Evolutionary conservation across 2,888 invertebrate genomes (phyloP), one percentile per base, ranked within the genome.

Genomic region (Drosophila nr. perissopoda): DNA sequence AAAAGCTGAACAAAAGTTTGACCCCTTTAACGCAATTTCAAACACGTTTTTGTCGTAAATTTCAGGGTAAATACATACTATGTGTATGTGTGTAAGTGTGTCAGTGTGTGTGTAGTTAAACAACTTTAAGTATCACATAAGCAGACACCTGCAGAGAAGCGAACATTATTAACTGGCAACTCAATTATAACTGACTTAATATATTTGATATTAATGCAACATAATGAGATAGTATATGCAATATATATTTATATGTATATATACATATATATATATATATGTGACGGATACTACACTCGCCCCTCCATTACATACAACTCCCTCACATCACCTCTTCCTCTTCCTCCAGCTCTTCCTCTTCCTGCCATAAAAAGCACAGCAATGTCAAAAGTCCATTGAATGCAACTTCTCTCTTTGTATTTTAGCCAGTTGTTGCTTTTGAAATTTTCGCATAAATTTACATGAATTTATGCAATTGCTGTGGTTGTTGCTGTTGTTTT

Each of bases 391-490:
- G 52, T 40, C 49, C 52, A 42, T 53, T 69, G 59, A 59, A 59
- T 59, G 65, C 66, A 56, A 52, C 76, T 63, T 61, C 63, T 64
- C 52, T 68, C 61, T 76, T 54, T 48, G 53, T 53, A 52, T 68
- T 48, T 72, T 25, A 8, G 54, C 57, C 21, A 31, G 57, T 54
- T 66, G 71, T 62, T 67, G 81, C 64, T 78, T 78, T 72, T 82
- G 79, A 78, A 82, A 78, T 69, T 82, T 85, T 82, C 70, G 81
- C 81, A 82, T 82, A 82, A 82, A 82, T 82, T 82, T 82, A 69
- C 85, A 76, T 79, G 79, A 82, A 82, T 85, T 82, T 82, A 82
- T 82, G 83, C 81, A 82, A 82, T 82, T 79, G 71, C 71, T 60
- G 25, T 70, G 65, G 62, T 53, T 53, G 33, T 48, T 68, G 54